phyloP scores from a whole-genome alignment of 2,113 vertebrate species.

The Megaleporinus macrocephalus region DNA sequence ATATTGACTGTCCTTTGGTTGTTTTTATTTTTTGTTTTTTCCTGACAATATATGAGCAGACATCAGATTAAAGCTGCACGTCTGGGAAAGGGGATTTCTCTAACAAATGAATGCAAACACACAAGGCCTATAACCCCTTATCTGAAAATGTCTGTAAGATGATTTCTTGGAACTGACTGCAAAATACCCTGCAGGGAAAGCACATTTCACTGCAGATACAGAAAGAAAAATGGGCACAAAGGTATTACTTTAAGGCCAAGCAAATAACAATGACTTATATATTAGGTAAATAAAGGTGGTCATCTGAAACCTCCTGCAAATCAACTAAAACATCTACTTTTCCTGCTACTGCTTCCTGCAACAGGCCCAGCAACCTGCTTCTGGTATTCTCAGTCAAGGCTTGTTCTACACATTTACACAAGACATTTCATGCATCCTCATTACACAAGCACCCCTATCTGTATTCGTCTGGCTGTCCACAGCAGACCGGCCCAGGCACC shows the following conservation, averaged over 20 bases:
- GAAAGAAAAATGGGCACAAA: neutral
- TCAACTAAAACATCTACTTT: neutral
- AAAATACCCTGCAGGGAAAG: neutral
- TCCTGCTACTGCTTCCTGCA: neutral
- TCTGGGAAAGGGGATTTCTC: neutral
- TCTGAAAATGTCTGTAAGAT: neutral
- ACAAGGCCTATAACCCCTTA: neutral
- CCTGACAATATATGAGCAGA: neutral
- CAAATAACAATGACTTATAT: neutral
- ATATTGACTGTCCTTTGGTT: neutral
- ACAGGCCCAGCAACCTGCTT: neutral
- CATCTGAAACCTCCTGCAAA: constrained; percentile 2
- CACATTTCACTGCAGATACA: neutral
- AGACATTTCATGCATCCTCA: neutral
- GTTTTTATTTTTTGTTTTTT: no score
- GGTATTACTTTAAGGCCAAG: neutral
- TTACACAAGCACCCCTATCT: constrained; percentile 6
- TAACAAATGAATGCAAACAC: neutral
- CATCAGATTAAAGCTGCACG: neutral
- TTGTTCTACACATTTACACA: neutral
- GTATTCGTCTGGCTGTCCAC: neutral
- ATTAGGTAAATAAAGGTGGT: neutral
- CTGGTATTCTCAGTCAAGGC: neutral
- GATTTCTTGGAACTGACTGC: neutral
- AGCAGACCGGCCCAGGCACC: neutral